Evolutionary conservation across 2,797 vertebrate genomes (phyloP).

Genomic region (Sitta carolinensis): DNA sequence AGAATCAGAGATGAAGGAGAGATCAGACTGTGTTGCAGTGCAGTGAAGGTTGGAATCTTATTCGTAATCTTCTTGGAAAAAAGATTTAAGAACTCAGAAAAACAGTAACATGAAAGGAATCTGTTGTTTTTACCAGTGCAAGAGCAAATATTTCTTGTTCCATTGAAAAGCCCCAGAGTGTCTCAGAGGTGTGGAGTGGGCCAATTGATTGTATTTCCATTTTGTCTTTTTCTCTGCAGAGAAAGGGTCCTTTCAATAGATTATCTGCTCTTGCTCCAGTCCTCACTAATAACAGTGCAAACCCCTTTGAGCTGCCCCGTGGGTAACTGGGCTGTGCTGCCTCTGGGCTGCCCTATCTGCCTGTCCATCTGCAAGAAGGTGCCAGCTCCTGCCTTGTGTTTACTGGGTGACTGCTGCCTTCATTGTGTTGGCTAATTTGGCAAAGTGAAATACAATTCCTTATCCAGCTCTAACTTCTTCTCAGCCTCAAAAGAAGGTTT

Average conservation of each 20-base stretch:
- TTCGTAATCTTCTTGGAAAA: not conserved
- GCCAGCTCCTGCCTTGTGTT: not conserved
- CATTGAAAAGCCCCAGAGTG: not conserved
- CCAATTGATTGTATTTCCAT: not conserved
- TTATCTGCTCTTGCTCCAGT: not conserved
- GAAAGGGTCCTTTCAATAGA: not conserved
- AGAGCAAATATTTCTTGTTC: not conserved
- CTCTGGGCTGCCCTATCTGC: not conserved
- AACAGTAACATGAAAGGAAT: not conserved
- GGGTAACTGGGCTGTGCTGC: not conserved
- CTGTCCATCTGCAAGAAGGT: not conserved
- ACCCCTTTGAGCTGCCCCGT: accelerated
- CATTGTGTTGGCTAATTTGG: not conserved
- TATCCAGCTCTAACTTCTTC: not conserved
- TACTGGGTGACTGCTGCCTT: not conserved
- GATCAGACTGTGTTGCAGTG: not conserved
- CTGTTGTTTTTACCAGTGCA: not conserved
- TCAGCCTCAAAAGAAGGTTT: not conserved
- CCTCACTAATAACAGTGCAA: not conserved
- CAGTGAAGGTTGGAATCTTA: not conserved
- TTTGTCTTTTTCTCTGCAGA: not conserved
- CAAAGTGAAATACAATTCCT: not conserved
- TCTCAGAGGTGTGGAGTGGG: not conserved
- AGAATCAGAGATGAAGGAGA: not conserved
- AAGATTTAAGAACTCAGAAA: not conserved